Conservation (phyloP, 2,113 vertebrate genomes). For the Pica pica region DNA sequence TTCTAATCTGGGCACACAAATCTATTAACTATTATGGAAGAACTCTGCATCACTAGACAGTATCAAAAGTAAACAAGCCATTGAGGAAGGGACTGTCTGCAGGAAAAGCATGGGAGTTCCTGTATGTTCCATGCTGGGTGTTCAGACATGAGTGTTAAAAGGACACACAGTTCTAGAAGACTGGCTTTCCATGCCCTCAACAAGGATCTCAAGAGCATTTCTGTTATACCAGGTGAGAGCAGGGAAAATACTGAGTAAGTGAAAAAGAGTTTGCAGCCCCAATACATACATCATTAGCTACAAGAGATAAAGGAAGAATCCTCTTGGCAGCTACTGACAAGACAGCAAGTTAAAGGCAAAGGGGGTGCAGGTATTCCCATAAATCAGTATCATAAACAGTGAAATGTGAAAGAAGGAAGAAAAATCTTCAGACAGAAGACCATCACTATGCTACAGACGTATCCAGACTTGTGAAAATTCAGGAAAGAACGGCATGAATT, state of each 20-base stretch:
- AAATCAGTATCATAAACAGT: not conserved
- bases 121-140: not conserved
- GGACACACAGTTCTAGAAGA: not conserved
- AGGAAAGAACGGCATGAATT: conserved; percentile 3
- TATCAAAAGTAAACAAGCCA: not conserved
- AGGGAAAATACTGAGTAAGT: not conserved
- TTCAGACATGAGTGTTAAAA: not conserved
- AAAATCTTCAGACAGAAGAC: not conserved
- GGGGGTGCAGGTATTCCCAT: not conserved
- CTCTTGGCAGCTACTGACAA: not conserved
- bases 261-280: not conserved
- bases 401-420: not conserved
- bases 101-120: not conserved
- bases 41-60: not conserved
- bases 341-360: not conserved
- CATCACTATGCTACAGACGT: not conserved
- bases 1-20: not conserved
- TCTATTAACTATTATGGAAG: not conserved
- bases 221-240: not conserved
- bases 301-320: not conserved
- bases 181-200: not conserved
- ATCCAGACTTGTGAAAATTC: conserved; percentile 2
- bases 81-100: not conserved
- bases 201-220: not conserved
- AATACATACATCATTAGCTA: not conserved